Percentiles rank a stretch among this genome's conserved stretches.
Conservation (phyloP, 1,140 invertebrate species). For the Euura saliciscinereae region DNA sequence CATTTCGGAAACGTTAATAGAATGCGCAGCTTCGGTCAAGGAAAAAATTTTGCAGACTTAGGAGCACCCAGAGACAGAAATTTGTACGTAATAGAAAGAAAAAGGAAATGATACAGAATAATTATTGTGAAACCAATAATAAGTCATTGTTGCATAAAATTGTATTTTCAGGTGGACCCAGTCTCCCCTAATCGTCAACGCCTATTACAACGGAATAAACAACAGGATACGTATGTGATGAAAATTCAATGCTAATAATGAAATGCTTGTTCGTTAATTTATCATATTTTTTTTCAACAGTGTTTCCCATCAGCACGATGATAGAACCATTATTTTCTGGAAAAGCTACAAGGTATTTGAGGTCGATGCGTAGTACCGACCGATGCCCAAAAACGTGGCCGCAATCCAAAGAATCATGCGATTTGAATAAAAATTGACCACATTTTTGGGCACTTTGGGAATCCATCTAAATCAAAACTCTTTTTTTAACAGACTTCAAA, state of each 20-base stretch:
- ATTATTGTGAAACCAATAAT: no score
- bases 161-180: neutral
- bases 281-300: neutral
- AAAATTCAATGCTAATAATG: neutral
- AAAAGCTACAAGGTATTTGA: neutral
- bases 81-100: neutral
- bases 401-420: no score
- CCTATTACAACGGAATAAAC: slow-evolving; percentile 1
- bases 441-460: no score
- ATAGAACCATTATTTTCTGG: neutral
- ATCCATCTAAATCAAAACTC: no score
- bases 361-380: no score
- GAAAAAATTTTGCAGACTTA: slow-evolving; percentile 3
- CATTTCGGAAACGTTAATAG: neutral
- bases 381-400: no score
- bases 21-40: neutral
- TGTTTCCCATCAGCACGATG: slow-evolving; percentile 1
- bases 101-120: no score
- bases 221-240: neutral
- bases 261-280: neutral
- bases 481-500: no score
- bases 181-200: neutral
- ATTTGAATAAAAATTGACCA: no score
- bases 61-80: neutral
- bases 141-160: no score